Conservation (phyloP, 2,888 invertebrate species). For the Nineta flava region DNA sequence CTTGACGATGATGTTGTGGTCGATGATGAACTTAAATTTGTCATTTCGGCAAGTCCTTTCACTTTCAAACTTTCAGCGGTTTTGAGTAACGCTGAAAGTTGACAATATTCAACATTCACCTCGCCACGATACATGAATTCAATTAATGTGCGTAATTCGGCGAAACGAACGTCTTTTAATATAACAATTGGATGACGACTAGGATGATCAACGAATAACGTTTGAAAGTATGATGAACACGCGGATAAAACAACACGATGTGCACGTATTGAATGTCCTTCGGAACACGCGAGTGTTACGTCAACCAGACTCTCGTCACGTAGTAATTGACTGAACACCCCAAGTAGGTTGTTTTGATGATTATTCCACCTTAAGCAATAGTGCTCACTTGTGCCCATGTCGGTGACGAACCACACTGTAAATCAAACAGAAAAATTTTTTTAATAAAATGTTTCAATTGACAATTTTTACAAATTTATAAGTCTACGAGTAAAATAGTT, state of each 20-base stretch:
- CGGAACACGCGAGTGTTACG: slow-evolving; percentile 92
- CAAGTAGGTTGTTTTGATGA: slow-evolving; percentile 96
- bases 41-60: slow-evolving; percentile 86
- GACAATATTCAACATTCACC: slow-evolving; percentile 88
- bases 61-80: slow-evolving; percentile 88
- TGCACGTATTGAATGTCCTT: slow-evolving; percentile 87
- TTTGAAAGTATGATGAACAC: slow-evolving; percentile 90
- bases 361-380: slow-evolving; percentile 98
- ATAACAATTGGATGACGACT: slow-evolving; percentile 87
- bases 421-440: slow-evolving; percentile 12
- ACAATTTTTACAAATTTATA: too few species aligned
- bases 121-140: slow-evolving; percentile 96
- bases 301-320: slow-evolving; percentile 92
- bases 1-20: slow-evolving; percentile 19
- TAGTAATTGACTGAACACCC: slow-evolving; percentile 90
- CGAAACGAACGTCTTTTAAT: slow-evolving; percentile 83
- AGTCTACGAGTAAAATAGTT: too few species aligned
- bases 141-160: slow-evolving; percentile 78
- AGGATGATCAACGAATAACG: slow-evolving; percentile 84
- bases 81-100: slow-evolving; percentile 76
- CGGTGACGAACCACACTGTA: slow-evolving; percentile 77
- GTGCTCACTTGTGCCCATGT: slow-evolving; percentile 97
- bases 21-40: slow-evolving; percentile 53
- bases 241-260: slow-evolving; percentile 89
- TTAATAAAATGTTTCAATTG: too few species aligned